These are phyloP conservation scores for Rana temporaria DNA, from an alignment of 2,113 vertebrate genomes.

Conservation along the genomic window DNA sequence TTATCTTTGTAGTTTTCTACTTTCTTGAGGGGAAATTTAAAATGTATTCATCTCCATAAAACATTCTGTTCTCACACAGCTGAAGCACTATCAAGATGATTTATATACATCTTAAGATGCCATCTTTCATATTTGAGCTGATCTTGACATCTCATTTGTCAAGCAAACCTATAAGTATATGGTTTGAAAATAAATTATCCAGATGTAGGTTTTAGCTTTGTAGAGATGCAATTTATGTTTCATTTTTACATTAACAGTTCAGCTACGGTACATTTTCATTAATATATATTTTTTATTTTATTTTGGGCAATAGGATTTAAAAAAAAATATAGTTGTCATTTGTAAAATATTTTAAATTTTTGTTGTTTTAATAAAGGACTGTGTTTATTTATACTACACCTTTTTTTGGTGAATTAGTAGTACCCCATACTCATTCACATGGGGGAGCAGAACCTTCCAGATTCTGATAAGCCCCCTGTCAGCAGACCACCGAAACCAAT, in stretches of 20 bases:
- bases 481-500: too few species aligned
- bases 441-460: too few species aligned
- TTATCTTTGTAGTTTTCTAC: background rate
- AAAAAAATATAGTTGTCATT: too few species aligned
- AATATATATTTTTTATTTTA: too few species aligned
- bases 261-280: background rate
- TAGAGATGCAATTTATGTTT: too few species aligned
- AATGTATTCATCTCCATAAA: constrained; percentile 35
- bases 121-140: constrained; percentile 42
- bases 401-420: too few species aligned
- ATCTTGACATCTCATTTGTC: constrained; percentile 38
- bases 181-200: constrained; percentile 30
- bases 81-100: constrained; percentile 37
- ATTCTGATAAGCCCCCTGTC: too few species aligned
- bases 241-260: constrained; percentile 25
- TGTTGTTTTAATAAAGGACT: too few species aligned
- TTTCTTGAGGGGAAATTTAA: constrained; percentile 21
- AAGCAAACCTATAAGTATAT: constrained; percentile 38
- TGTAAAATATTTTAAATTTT: too few species aligned
- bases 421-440: too few species aligned
- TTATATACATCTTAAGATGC: constrained; percentile 27
- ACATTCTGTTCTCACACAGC: constrained; percentile 23
- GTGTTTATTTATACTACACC: too few species aligned
- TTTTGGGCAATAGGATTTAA: too few species aligned
- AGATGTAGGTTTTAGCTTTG: constrained; percentile 20